Base-by-base conservation (phyloP, 1,140 invertebrate species). In the Pomacea maculata region DNA sequence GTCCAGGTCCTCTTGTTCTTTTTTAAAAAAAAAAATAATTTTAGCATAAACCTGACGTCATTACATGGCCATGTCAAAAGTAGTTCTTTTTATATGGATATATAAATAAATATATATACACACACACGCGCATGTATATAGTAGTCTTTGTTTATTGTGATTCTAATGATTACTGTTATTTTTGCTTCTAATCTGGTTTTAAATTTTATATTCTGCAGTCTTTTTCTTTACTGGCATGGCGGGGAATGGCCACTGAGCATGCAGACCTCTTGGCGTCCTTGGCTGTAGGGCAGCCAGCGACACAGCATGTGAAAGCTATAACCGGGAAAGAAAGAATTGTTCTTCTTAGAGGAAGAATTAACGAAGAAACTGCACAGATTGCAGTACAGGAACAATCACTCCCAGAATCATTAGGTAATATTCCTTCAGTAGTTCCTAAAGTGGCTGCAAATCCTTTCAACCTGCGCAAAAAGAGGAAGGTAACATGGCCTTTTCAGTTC, bases 381-480 rank as follows among this genome's bases (percentile, higher is more conserved):
- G 1, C 21, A 11, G 21, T 21, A 9, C 67, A 70, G 21, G n/a
- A 70, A 11, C 21, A 70, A 25, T 12, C 21, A 21, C 6, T 34
- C 21, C 21, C 67, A 17, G 67, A 25, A 70, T 25, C 29, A 25
- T 70, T 25, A 7, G 67, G 67, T 34, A 70, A 70, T n/a, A 76
- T 63, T 11, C 63, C 75, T 34, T 29, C 75, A 19, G 14, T 29
- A 10, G 75, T 34, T 21, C 25, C 52, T 19, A n/a, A 57, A 10
- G 57, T 29, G 17, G 54, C 52, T 19, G 17, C 57, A 11, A 67
- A 8, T 52, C 75, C 63, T 29, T 77, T 77, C 55, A 77, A 77
- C 55, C 67, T 78, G 19, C 65, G 77, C 45, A 78, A 67, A 65
- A 78, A 78, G 25, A 34, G 65, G 6, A 78, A 78, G 77, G 73